Percentiles rank a stretch among this genome's conserved stretches.
These are phyloP conservation scores for Steinernema scapterisci DNA, from an alignment of 2,888 invertebrate species.

Conservation along the genomic window DNA sequence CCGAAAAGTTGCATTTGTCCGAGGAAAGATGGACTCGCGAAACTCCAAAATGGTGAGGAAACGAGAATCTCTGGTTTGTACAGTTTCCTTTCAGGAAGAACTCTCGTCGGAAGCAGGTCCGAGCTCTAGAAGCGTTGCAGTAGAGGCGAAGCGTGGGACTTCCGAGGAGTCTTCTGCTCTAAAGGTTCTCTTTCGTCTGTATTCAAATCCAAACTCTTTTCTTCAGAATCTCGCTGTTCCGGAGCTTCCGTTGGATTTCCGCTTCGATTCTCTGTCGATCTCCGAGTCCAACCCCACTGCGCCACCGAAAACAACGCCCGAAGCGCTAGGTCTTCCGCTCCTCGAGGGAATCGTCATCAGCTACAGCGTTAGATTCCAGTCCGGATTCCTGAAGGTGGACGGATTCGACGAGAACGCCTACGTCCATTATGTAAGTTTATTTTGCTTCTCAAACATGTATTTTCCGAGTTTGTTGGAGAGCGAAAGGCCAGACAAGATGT, in stretches of 20 bases:
- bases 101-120: neutral
- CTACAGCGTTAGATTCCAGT: neutral
- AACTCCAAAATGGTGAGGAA: neutral
- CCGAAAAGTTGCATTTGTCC: conserved; percentile 5
- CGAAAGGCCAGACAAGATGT: too few species aligned
- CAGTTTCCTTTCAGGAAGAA: neutral
- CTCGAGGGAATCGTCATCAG: conserved; percentile 1
- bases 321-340: neutral
- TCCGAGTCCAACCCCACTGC: neutral
- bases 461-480: too few species aligned
- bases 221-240: neutral
- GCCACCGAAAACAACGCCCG: neutral
- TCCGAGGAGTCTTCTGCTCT: neutral
- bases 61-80: neutral
- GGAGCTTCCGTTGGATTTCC: conserved; percentile 1
- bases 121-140: neutral
- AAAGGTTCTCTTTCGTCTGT: neutral
- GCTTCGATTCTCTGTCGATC: neutral
- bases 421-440: conserved; percentile 7
- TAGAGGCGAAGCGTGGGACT: neutral
- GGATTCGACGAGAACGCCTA: conserved; percentile 8
- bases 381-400: neutral
- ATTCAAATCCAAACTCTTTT: neutral
- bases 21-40: neutral
- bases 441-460: too few species aligned